Evolutionary conservation across 1,140 invertebrate genomes (phyloP), one percentile per base, ranked within the genome.

Genomic region (Dendroctonus valens): DNA sequence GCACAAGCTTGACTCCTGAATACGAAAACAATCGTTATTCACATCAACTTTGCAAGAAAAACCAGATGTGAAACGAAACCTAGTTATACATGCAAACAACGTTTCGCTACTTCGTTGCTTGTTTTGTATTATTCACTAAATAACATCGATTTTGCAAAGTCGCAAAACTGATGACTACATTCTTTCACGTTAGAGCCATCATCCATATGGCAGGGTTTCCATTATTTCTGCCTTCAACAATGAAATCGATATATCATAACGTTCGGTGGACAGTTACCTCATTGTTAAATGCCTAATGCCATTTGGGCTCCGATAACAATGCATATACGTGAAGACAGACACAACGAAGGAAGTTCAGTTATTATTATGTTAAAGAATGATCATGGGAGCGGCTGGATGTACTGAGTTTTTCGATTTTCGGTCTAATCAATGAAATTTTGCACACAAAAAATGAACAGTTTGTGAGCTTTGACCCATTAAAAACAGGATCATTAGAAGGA

Each of bases 181-280:
- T 60, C 58, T 14, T 60, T 60, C 58, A 60, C 58, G 58, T 60
- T 39, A 11, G 11, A n/a, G 26, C 12, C 58, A 48, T 39, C 37
- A 14, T 40, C 58, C 58, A 49, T 60, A 60, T 60, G 58, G 58
- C 57, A 40, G 8, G 11, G 44, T 60, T 60, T 60, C 41, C 50
- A 60, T 60, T 60, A 40, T 11, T 60, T 60, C 9, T 7, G 15
- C 46, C 40, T 40, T 5, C 7, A 42, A 60, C 58, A 60, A 60
- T 49, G 15, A 15, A 40, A 15, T 40, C 8, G n/a, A n/a, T 41
- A 40, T 11, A 38, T 39, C 5, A 41, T 8, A 11, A 11, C 39
- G 38, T 55, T 55, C 7, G 5, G 53, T 7, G 41, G 8, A 41
- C 8, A 46, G 42, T 6, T 37, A 26, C 8, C 9, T 26, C 37